Evolutionary conservation across 2,888 invertebrate genomes (phyloP).

Genomic region (Lycia hirtaria): DNA sequence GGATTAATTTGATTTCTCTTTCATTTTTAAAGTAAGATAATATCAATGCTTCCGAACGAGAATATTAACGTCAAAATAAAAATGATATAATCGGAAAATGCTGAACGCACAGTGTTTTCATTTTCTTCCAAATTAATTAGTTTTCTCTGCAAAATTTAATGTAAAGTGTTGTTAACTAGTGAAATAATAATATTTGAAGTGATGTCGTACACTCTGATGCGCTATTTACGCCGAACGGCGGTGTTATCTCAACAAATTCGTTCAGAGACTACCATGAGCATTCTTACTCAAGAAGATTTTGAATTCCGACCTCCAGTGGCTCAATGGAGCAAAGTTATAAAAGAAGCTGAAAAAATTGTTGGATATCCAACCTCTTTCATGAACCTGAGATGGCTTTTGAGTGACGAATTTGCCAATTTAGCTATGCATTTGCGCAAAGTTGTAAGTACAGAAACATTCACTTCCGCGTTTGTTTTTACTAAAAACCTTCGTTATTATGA

Average conservation of each 20-base stretch:
- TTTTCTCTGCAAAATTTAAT: constrained; percentile 46
- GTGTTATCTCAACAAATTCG: constrained; percentile 68
- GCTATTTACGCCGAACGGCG: constrained; percentile 71
- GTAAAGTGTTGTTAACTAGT: constrained; percentile 45
- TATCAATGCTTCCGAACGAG: constrained; percentile 55
- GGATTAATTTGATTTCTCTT: too few species aligned
- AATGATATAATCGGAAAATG: constrained; percentile 57
- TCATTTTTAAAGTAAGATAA: too few species aligned
- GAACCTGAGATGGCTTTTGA: constrained; percentile 86
- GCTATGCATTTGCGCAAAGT: constrained; percentile 83
- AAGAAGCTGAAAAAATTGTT: constrained; percentile 81
- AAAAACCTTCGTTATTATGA: not conserved
- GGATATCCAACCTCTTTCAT: constrained; percentile 86
- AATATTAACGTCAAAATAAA: constrained; percentile 57
- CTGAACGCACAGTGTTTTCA: constrained; percentile 47
- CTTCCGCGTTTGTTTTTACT: constrained; percentile 23
- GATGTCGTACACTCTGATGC: constrained; percentile 75
- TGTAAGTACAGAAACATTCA: constrained; percentile 59
- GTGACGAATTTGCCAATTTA: constrained; percentile 87
- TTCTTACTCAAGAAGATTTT: constrained; percentile 75
- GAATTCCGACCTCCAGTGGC: constrained; percentile 75
- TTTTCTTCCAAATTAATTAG: constrained; percentile 3
- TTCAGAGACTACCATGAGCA: constrained; percentile 72
- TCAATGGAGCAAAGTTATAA: constrained; percentile 74
- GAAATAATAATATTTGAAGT: constrained; percentile 40